phyloP scores from a whole-genome alignment of 2,888 invertebrate genomes.

The Acleris emargana region DNA sequence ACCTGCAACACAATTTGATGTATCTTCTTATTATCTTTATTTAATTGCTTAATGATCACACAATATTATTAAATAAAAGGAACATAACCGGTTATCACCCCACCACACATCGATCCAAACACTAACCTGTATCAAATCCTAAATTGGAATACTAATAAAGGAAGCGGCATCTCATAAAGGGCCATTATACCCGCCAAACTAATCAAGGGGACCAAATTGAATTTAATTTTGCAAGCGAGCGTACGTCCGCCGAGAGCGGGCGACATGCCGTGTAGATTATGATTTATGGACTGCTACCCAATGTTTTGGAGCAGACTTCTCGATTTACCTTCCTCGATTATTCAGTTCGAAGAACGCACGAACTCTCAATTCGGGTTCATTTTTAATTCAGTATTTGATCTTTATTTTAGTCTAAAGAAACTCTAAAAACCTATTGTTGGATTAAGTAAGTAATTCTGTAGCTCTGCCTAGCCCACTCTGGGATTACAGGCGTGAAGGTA shows the following conservation, averaged over 20 bases:
- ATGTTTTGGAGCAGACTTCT: constrained; percentile 31
- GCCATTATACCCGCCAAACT: constrained; percentile 65
- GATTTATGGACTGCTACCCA: constrained; percentile 39
- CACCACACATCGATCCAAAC: constrained; percentile 9
- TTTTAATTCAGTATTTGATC: background rate
- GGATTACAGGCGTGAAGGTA: too few relatives aligned
- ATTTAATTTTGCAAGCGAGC: constrained; percentile 72
- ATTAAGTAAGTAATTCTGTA: too few relatives aligned
- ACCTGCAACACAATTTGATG: too few relatives aligned
- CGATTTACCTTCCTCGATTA: constrained; percentile 34
- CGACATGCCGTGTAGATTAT: constrained; percentile 43
- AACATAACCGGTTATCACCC: background rate
- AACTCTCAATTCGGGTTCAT: background rate
- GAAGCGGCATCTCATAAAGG: constrained; percentile 56
- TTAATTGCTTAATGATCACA: too few relatives aligned
- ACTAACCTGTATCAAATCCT: constrained; percentile 25
- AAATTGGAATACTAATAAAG: constrained; percentile 43
- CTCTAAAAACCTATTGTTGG: too few relatives aligned
- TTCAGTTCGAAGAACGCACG: background rate
- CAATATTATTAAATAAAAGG: too few relatives aligned
- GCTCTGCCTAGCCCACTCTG: too few relatives aligned
- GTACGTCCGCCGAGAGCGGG: constrained; percentile 44
- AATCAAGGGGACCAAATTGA: constrained; percentile 76
- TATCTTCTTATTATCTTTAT: too few relatives aligned
- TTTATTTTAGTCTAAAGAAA: background rate